Conservation (phyloP, 2,888 invertebrate genomes). For the Ophioninae sp. region DNA sequence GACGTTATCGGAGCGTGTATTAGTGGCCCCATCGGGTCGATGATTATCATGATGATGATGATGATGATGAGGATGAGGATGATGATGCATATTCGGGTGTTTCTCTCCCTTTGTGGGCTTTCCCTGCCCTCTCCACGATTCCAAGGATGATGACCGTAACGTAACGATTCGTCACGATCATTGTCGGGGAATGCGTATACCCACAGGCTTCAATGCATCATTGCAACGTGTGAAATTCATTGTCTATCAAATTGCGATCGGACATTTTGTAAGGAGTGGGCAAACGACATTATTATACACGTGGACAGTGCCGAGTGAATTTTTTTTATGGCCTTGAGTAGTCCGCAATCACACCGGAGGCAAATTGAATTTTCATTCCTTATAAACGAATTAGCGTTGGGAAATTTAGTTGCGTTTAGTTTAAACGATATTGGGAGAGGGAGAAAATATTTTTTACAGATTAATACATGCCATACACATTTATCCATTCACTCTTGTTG, state of each 20-base stretch:
- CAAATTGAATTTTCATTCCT: not conserved
- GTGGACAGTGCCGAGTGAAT: not conserved
- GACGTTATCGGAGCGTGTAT: conserved; percentile 62
- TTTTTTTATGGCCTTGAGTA: not conserved
- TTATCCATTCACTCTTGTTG: too few relatives aligned
- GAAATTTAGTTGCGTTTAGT: too few relatives aligned
- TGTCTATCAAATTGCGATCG: not conserved
- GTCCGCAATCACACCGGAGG: not conserved
- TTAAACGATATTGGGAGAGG: too few relatives aligned
- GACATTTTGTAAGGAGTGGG: not conserved
- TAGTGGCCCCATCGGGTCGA: conserved; percentile 48
- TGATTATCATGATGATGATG: conserved; percentile 52
- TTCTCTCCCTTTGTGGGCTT: conserved; percentile 42
- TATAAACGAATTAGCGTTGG: not conserved
- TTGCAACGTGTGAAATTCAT: conserved; percentile 9
- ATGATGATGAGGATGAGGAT: conserved; percentile 51
- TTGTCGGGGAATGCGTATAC: conserved; percentile 15
- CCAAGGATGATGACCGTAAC: conserved; percentile 42
- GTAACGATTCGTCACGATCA: conserved; percentile 56
- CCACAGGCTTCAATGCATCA: conserved; percentile 5
- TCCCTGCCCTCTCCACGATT: conserved; percentile 12
- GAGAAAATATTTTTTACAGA: too few relatives aligned
- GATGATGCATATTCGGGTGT: conserved; percentile 47
- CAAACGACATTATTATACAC: not conserved
- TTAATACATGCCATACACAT: too few relatives aligned